Base-by-base conservation (phyloP, 2,797 vertebrate genomes). In the Dryobates pubescens region DNA sequence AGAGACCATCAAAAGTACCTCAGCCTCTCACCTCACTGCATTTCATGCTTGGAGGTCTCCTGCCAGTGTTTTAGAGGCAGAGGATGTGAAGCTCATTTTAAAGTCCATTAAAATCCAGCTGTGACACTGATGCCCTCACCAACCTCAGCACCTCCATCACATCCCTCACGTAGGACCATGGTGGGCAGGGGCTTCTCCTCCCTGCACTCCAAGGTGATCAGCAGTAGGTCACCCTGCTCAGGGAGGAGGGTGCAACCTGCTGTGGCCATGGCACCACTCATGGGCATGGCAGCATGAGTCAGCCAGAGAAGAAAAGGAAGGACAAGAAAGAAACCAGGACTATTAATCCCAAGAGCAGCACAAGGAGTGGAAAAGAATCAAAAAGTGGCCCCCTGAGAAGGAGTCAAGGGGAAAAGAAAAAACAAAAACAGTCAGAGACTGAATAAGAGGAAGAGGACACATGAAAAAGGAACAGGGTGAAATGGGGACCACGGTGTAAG, bases 251-350 rank as follows among this genome's bases (percentile, higher is more conserved):
- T 0, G 2, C 32, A 56, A 5, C 5, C 51, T 2, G 10, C 36
- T 17, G 26, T 62, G 5, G 24, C 12, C 2, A 1, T 5, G 4
- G 43, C 22, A 19, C 34, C 8, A 9, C 43, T 75, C 19, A 9
- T 1, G 3, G 78, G 62, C 56, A 32, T 1, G 1, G 56, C 26
- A 4, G 58, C 63, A 9, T 15, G 18, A 12, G 34, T 51, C 1
- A 0, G 6, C 49, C 65, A 51, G 34, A 75, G 43, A 69, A 63
- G 29, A 57, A 80, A 74, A 68, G 1, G 2, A 59, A 54, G 78
- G 38, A 53, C 16, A 22, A 49, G 69, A 70, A 84, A 67, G 18
- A 73, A 84, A 73, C 23, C 10, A 13, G 20, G 0, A 47, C 53
- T 58, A 23, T 7, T 72, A 29, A 49, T 26, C 32, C 56, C 32